Evolutionary conservation across 2,888 invertebrate genomes (phyloP).

Genomic region (Meganola albula): DNA sequence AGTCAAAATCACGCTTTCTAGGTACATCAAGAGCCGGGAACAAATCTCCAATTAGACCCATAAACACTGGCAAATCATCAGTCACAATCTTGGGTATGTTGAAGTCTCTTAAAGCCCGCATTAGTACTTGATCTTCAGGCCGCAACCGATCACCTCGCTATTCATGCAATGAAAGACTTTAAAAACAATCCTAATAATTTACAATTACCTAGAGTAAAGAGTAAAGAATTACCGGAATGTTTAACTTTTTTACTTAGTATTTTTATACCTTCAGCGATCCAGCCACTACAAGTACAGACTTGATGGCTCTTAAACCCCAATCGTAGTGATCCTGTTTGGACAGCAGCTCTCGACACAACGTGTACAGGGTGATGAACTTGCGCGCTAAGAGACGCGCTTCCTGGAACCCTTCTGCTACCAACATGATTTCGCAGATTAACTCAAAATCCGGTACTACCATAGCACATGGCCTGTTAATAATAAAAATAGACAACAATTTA

Average conservation of each 20-base stretch:
- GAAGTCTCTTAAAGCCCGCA: constrained; percentile 95
- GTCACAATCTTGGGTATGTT: constrained; percentile 96
- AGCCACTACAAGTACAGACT: constrained; percentile 96
- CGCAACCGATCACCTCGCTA: constrained; percentile 83
- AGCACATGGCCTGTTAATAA: constrained; percentile 88
- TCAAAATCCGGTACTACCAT: constrained; percentile 99
- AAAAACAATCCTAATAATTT: no score
- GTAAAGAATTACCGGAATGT: neutral
- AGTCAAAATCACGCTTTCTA: constrained; percentile 88
- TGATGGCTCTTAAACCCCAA: constrained; percentile 97
- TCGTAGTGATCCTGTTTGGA: constrained; percentile 98
- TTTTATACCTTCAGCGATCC: constrained; percentile 87
- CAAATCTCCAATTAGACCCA: constrained; percentile 95
- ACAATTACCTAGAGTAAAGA: neutral
- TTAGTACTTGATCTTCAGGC: constrained; percentile 95
- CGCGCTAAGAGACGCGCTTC: constrained; percentile 93
- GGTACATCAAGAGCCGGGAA: constrained; percentile 96
- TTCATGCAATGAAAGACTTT: no score
- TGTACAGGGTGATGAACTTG: constrained; percentile 96
- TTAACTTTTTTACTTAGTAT: no score
- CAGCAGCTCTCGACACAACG: constrained; percentile 90
- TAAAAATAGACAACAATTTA: neutral
- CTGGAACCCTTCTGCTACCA: constrained; percentile 96
- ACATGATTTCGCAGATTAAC: constrained; percentile 97
- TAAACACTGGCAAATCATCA: constrained; percentile 93